These are phyloP conservation scores for Mythimna albipuncta DNA, from an alignment of 2,888 invertebrate species.

Conservation along the genomic window DNA sequence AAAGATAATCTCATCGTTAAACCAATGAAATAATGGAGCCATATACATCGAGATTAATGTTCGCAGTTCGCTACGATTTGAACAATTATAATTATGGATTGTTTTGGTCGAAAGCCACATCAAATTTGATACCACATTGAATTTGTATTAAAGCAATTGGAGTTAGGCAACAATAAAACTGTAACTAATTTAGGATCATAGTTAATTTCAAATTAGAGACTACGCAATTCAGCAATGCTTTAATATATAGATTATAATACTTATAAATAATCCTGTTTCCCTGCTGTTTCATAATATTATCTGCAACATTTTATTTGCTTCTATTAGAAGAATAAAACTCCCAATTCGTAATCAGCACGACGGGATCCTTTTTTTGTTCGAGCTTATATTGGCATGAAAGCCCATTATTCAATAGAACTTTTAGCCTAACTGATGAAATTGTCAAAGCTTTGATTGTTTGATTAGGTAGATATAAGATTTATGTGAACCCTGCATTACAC, in stretches of 20 bases:
- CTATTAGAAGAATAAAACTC: slow-evolving; percentile 13
- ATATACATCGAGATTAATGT: slow-evolving; percentile 28
- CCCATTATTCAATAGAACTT: slow-evolving; percentile 21
- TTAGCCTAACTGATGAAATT: slow-evolving; percentile 28
- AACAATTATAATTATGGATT: slow-evolving; percentile 11
- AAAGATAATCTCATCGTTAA: slow-evolving; percentile 39
- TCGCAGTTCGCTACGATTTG: slow-evolving; percentile 6
- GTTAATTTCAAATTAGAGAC: slow-evolving; percentile 30
- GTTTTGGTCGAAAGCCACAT: slow-evolving; percentile 17
- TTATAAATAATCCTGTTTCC: slow-evolving; percentile 16
- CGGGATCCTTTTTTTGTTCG: slow-evolving; percentile 9
- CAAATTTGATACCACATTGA: slow-evolving; percentile 13
- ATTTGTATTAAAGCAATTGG: not conserved
- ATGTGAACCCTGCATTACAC: slow-evolving; percentile 35
- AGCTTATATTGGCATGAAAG: slow-evolving; percentile 13
- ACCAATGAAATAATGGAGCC: slow-evolving; percentile 22
- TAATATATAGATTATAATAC: too few relatives aligned
- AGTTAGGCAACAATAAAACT: not conserved
- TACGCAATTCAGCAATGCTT: slow-evolving; percentile 23
- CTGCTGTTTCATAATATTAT: not conserved
- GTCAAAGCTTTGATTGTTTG: slow-evolving; percentile 44
- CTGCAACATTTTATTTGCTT: slow-evolving; percentile 16
- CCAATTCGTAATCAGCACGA: slow-evolving; percentile 30
- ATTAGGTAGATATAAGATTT: slow-evolving; percentile 43
- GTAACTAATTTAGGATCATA: not conserved